Conservation (phyloP, 2,888 invertebrate genomes). For the Calliopum simillimum region DNA sequence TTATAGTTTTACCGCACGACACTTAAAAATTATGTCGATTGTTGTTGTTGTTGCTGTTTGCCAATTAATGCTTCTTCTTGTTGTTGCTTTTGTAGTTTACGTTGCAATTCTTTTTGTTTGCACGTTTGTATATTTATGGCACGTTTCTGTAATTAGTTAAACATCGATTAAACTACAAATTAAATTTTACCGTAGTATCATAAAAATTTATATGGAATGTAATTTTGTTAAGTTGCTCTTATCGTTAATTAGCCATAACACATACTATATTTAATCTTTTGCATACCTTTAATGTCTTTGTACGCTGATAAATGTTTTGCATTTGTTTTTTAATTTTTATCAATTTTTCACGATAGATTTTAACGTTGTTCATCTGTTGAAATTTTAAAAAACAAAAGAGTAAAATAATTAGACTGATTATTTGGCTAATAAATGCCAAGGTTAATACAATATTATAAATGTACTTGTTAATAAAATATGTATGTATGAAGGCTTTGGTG, state of each 20-base stretch:
- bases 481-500: too few species aligned
- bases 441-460: too few species aligned
- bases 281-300: conserved; percentile 62
- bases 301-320: conserved; percentile 63
- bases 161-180: conserved; percentile 35
- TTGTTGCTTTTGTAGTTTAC: conserved; percentile 62
- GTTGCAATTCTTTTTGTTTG: conserved; percentile 64
- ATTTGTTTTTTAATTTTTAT: conserved; percentile 63
- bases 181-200: too few species aligned
- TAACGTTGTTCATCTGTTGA: conserved; percentile 61
- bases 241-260: too few species aligned
- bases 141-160: conserved; percentile 60
- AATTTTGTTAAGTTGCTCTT: too few species aligned
- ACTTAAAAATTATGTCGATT: background rate
- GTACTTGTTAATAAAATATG: too few species aligned
- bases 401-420: too few species aligned
- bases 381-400: conserved; percentile 25
- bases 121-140: conserved; percentile 61
- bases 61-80: conserved; percentile 65
- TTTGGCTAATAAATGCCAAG: too few species aligned
- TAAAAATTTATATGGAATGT: too few species aligned
- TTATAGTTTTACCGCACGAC: too few species aligned
- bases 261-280: conserved; percentile 16
- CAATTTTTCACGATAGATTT: conserved; percentile 62
- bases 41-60: conserved; percentile 45